Percentiles rank a stretch among this genome's conserved stretches.
These are phyloP conservation scores for Karalla daura DNA, from an alignment of 2,797 vertebrate genomes.

Conservation along the genomic window DNA sequence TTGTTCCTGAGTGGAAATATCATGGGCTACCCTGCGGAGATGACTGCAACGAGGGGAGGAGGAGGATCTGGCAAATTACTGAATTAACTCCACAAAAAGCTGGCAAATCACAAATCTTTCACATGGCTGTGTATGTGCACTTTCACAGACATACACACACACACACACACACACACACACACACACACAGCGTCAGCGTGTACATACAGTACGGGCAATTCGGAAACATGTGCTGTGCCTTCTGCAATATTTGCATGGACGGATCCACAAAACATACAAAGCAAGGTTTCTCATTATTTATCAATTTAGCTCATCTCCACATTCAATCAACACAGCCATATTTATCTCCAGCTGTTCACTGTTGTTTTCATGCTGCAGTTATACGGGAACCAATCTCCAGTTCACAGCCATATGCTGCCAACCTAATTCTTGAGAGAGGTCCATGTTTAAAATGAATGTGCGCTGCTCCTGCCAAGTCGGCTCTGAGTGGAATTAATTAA, in stretches of 20 bases:
- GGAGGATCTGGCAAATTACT: conserved; percentile 32
- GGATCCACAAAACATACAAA: conserved; percentile 24
- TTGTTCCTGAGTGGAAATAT: conserved; percentile 16
- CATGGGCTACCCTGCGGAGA: conserved; percentile 30
- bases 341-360: conserved; percentile 66
- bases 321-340: conserved; percentile 49
- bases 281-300: conserved; percentile 51
- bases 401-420: conserved; percentile 65
- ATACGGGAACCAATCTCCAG: conserved; percentile 45
- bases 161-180: neutral
- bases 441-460: conserved; percentile 65
- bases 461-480: conserved; percentile 54
- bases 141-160: neutral
- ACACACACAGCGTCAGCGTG: neutral
- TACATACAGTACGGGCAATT: neutral
- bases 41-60: conserved; percentile 12
- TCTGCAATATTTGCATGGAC: conserved; percentile 13
- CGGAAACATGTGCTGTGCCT: neutral
- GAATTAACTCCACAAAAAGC: conserved; percentile 19
- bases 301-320: conserved; percentile 54
- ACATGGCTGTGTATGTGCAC: neutral
- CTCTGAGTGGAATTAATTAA: conserved; percentile 70
- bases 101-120: conserved; percentile 3
- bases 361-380: conserved; percentile 50
- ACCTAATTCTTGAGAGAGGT: conserved; percentile 59